phyloP scores from a whole-genome alignment of 2,888 invertebrate genomes.

The Chaetoderma sp. region DNA sequence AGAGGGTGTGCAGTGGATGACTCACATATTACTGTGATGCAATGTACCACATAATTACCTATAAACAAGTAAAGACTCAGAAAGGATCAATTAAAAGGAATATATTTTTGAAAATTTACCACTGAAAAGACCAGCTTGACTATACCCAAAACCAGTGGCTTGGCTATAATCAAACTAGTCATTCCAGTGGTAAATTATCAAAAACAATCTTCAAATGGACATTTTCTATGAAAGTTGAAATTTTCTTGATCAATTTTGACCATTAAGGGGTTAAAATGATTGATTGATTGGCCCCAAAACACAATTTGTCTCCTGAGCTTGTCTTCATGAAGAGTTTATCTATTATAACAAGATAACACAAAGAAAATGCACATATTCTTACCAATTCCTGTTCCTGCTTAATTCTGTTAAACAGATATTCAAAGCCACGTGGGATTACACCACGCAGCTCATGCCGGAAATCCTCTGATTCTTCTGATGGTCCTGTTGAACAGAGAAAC shows the following conservation, averaged over 20 bases:
- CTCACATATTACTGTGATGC: too few species aligned
- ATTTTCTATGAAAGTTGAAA: too few species aligned
- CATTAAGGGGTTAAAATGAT: neutral
- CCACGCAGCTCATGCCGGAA: conserved; percentile 65
- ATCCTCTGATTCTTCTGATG: conserved; percentile 59
- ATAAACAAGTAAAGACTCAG: too few species aligned
- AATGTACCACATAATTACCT: too few species aligned
- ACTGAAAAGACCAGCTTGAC: too few species aligned
- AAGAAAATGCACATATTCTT: conserved; percentile 3
- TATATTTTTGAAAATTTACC: too few species aligned
- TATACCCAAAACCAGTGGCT: too few species aligned
- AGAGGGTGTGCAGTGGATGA: too few species aligned
- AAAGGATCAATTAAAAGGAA: too few species aligned
- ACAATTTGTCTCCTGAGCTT: neutral
- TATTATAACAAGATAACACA: neutral
- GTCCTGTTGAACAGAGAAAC: conserved; percentile 41
- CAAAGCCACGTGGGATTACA: conserved; percentile 68
- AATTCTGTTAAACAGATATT: conserved; percentile 65
- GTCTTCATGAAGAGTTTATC: neutral
- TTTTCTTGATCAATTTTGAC: neutral
- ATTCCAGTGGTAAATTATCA: too few species aligned
- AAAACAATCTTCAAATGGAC: too few species aligned
- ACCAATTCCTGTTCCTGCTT: conserved; percentile 60
- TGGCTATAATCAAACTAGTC: too few species aligned
- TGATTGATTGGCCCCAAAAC: neutral